Evolutionary conservation across 2,797 vertebrate genomes (phyloP).

Genomic region (Monodelphis domestica): DNA sequence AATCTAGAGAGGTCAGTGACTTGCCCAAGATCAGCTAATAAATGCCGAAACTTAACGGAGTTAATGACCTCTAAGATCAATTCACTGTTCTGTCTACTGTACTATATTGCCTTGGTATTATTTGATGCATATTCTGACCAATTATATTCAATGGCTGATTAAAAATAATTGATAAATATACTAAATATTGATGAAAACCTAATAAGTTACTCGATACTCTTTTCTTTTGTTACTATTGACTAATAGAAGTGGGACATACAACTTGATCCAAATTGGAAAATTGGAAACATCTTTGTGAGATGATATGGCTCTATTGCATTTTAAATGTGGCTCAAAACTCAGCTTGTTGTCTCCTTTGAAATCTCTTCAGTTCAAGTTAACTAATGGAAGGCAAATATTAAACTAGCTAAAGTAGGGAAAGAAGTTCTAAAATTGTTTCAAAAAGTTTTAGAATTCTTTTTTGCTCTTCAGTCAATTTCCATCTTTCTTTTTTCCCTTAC

Average conservation of each 20-base stretch:
- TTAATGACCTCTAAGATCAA: no score
- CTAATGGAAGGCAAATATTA: neutral
- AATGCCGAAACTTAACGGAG: neutral
- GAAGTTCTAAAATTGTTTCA: neutral
- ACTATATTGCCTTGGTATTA: neutral
- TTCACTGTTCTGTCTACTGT: neutral
- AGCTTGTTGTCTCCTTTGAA: neutral
- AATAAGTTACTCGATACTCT: neutral
- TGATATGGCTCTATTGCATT: neutral
- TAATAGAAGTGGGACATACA: neutral
- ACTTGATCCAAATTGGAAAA: neutral
- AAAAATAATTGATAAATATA: no score
- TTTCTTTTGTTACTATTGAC: neutral
- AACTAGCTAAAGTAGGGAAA: neutral
- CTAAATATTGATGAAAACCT: neutral
- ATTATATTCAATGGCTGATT: no score
- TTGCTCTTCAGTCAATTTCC: neutral
- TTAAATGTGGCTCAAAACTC: neutral
- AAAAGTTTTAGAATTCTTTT: neutral
- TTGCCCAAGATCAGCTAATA: neutral
- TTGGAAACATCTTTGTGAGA: neutral
- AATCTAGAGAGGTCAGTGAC: neutral
- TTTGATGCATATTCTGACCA: neutral
- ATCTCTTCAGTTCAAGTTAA: neutral
- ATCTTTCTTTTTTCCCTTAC: neutral